These are phyloP conservation scores for Pelecanoides urinatrix DNA, from an alignment of 2,113 vertebrate genomes.

Conservation along the genomic window DNA sequence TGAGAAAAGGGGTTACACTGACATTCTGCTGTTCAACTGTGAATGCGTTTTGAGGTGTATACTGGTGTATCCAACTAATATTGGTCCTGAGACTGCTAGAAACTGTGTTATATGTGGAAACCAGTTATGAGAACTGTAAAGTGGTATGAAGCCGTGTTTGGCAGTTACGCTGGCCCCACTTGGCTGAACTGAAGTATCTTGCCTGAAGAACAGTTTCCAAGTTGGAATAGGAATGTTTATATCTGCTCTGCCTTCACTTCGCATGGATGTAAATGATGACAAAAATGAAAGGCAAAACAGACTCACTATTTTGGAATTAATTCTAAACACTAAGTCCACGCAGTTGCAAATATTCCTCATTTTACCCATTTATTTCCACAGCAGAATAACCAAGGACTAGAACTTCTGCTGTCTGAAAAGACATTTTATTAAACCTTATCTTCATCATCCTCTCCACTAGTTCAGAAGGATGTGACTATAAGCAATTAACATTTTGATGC, in stretches of 20 bases:
- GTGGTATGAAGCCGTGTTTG: too few relatives aligned
- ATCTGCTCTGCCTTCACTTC: background rate
- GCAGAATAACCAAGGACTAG: background rate
- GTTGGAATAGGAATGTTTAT: background rate
- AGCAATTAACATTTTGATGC: conserved; percentile 13
- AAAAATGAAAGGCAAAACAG: background rate
- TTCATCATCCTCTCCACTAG: background rate
- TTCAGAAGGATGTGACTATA: background rate
- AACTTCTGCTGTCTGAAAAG: background rate
- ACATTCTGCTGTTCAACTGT: background rate
- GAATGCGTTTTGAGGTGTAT: background rate
- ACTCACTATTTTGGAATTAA: background rate
- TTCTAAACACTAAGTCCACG: background rate
- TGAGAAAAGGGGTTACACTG: background rate
- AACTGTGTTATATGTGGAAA: background rate
- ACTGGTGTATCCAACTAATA: accelerated
- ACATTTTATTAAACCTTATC: background rate
- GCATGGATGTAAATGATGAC: background rate
- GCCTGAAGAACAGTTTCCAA: background rate
- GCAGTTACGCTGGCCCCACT: background rate
- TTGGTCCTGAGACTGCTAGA: background rate
- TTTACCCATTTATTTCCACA: background rate
- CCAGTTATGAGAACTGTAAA: background rate
- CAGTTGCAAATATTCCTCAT: background rate
- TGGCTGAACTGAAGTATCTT: background rate